These are phyloP conservation scores for Corythaixoides concolor DNA, from an alignment of 2,113 vertebrate species.

Conservation along the genomic window DNA sequence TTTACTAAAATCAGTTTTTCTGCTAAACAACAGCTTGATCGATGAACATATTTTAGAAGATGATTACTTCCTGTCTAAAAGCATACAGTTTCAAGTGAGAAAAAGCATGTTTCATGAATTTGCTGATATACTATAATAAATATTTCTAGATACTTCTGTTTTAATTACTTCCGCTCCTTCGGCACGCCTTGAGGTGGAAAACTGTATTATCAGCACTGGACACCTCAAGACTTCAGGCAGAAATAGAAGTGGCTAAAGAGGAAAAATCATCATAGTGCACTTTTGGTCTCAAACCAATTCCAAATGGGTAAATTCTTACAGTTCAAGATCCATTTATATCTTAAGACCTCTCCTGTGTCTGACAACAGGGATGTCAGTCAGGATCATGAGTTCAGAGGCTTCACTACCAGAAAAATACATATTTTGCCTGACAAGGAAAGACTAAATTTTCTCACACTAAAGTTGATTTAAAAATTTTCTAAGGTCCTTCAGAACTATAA, in stretches of 20 bases:
- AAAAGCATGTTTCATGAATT: not conserved
- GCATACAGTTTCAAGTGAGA: not conserved
- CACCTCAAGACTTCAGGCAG: not conserved
- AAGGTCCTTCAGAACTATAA: not conserved
- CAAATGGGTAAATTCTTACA: not conserved
- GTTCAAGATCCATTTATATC: not conserved
- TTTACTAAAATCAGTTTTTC: not conserved
- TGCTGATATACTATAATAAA: not conserved
- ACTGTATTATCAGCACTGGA: not conserved
- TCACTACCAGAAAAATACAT: not conserved
- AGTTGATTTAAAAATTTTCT: not conserved
- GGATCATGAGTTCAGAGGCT: not conserved
- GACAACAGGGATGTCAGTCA: not conserved
- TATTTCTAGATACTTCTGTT: not conserved
- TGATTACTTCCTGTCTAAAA: not conserved
- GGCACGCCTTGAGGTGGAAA: not conserved
- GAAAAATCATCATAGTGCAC: not conserved
- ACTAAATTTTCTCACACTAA: constrained; percentile 16
- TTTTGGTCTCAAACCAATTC: not conserved
- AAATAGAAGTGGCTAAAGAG: not conserved
- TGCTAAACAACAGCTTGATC: not conserved
- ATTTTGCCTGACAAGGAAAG: not conserved
- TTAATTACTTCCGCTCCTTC: not conserved
- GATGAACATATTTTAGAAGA: not conserved
- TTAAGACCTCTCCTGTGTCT: not conserved